A percentile compares a stretch with the other conserved stretches of the same genome.
These are phyloP conservation scores for Archivesica marissinica DNA, from an alignment of 1,140 invertebrate species.

Conservation along the genomic window DNA sequence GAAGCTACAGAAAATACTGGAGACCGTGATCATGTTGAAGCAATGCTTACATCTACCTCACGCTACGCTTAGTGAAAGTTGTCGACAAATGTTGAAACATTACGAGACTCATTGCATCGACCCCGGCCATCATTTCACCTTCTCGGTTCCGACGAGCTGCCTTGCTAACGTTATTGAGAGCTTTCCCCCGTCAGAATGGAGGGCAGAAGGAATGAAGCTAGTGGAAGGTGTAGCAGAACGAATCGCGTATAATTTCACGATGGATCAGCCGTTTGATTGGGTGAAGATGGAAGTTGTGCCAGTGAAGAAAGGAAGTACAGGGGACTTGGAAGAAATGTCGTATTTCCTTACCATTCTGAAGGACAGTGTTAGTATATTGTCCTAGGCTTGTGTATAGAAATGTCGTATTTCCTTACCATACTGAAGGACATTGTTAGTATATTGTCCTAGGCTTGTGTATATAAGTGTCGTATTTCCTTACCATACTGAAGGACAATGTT, in stretches of 20 bases:
- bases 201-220: conserved; percentile 51
- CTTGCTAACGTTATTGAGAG: conserved; percentile 66
- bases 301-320: background rate
- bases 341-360: conserved; percentile 50
- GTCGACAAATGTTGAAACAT: conserved; percentile 70
- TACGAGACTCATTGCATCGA: conserved; percentile 65
- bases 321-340: conserved; percentile 20
- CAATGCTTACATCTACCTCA: conserved; percentile 68
- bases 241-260: conserved; percentile 59
- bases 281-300: conserved; percentile 5
- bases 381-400: too few relatives aligned
- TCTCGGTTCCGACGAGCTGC: conserved; percentile 67
- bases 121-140: conserved; percentile 66
- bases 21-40: conserved; percentile 75
- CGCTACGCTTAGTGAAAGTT: conserved; percentile 58
- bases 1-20: conserved; percentile 73
- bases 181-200: conserved; percentile 68
- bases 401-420: too few relatives aligned
- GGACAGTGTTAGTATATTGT: conserved; percentile 48
- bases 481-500: too few relatives aligned
- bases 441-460: too few relatives aligned
- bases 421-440: too few relatives aligned
- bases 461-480: too few relatives aligned
- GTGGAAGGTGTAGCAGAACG: conserved; percentile 59
- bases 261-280: conserved; percentile 68